Evolutionary conservation across 2,888 invertebrate genomes (phyloP).

Genomic region (Rapana venosa): DNA sequence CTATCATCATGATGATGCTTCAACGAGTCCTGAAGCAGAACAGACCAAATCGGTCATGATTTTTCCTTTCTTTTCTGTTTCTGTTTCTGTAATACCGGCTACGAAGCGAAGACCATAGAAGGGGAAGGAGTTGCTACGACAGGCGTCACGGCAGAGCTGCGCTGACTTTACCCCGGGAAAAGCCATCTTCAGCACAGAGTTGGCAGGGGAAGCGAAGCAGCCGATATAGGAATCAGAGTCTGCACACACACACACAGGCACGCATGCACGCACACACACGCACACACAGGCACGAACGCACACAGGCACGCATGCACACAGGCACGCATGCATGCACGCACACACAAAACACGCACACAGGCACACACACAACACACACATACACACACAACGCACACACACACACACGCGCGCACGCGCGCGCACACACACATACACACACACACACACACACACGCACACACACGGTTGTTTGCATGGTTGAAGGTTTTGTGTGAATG

Average conservation of each 20-base stretch:
- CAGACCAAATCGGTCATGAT: too few relatives aligned
- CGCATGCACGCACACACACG: not conserved
- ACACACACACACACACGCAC: not conserved
- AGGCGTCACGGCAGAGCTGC: not conserved
- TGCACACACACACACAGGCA: constrained; percentile 12
- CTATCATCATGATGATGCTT: too few relatives aligned
- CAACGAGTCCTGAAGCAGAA: too few relatives aligned
- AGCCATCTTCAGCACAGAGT: not conserved
- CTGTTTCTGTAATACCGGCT: not conserved
- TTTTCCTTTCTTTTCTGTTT: too few relatives aligned
- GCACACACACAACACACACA: constrained; percentile 13
- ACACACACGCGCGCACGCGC: not conserved
- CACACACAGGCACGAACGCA: not conserved
- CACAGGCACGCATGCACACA: not conserved
- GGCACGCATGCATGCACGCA: not conserved
- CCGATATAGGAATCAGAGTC: not conserved
- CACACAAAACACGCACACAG: not conserved
- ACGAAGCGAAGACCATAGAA: not conserved
- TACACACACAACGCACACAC: not conserved
- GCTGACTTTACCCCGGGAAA: not conserved
- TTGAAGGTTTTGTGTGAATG: too few relatives aligned
- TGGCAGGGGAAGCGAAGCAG: not conserved
- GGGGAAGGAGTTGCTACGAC: not conserved
- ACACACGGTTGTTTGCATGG: too few relatives aligned
- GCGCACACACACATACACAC: not conserved